Base-by-base conservation (phyloP, 1,140 invertebrate species). In the Drosophila nebulosa region DNA sequence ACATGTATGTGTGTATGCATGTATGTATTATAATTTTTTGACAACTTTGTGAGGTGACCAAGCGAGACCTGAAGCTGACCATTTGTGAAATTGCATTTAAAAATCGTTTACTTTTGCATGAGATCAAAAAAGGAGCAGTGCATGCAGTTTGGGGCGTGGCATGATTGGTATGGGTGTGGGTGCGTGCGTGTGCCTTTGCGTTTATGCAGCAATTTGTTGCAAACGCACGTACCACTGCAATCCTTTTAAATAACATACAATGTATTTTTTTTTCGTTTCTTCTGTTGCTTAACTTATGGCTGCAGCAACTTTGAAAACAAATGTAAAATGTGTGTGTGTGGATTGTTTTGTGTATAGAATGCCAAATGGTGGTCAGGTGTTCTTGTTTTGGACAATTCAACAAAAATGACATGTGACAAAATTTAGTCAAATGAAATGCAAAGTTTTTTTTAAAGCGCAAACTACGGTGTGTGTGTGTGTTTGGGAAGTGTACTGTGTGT, bases 31-130 rank as follows among this genome's bases (percentile, higher is more conserved):
- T 46, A 46, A 75, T 59, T 53, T 73, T 74, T 72, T 62, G 73
- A 59, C 73, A 75, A 69, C 42, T 59, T 74, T 60, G 26, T 65
- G 35, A 35, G 51, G 39, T 39, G 67, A 69, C 55, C 57, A 53
- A 57, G 70, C 52, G 39, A 57, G 53, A 18, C 59, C 21, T 27
- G 42, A 36, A 61, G n/a, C 70, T 42, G 9, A 30, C 62, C 72
- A 69, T 86, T 70, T 81, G 64, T 69, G 64, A 53, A 81, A 88
- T 78, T 88, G 64, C 67, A 71, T 78, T 84, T 74, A 75, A 78
- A 81, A 81, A 81, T 88, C 70, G 71, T 81, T 86, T 81, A 86
- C 63, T 78, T 64, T 78, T 80, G 73, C 73, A 77, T 80, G 68
- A 76, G 61, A 56, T 39, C n/a, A 46, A 16, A 56, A 10, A 16